Conservation (phyloP, 1,140 invertebrate genomes). For the Drosophila busckii region DNA sequence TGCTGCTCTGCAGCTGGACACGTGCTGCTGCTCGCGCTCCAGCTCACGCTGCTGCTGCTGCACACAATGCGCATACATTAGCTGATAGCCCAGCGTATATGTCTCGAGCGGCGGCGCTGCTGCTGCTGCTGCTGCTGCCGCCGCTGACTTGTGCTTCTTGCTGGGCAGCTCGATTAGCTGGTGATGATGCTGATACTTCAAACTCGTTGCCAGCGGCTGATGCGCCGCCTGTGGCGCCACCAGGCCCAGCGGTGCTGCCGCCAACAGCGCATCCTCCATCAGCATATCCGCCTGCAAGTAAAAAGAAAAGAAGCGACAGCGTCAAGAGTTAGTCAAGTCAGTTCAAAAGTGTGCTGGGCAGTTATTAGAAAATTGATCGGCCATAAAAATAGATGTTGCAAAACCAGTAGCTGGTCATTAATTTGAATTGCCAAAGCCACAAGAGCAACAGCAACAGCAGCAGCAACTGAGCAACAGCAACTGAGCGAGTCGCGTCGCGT, state of each 20-base stretch:
- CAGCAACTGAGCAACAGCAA: too few species aligned
- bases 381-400: slow-evolving; percentile 62
- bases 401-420: slow-evolving; percentile 70
- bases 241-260: slow-evolving; percentile 30
- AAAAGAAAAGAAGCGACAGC: neutral
- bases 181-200: slow-evolving; percentile 77
- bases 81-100: slow-evolving; percentile 57
- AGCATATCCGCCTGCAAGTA: slow-evolving; percentile 57
- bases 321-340: slow-evolving; percentile 15
- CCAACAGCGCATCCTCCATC: slow-evolving; percentile 53
- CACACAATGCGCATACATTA: slow-evolving; percentile 71
- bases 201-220: slow-evolving; percentile 40
- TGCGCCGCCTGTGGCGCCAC: slow-evolving; percentile 34
- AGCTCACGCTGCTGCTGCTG: slow-evolving; percentile 53
- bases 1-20: slow-evolving; percentile 29
- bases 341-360: neutral
- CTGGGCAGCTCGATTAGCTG: slow-evolving; percentile 81
- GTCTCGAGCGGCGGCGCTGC: slow-evolving; percentile 26
- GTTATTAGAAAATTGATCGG: slow-evolving; percentile 61
- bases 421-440: slow-evolving; percentile 57
- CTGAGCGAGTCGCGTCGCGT: slow-evolving; percentile 16
- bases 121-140: slow-evolving; percentile 34
- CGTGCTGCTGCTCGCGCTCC: slow-evolving; percentile 41
- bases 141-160: slow-evolving; percentile 76
- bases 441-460: too few species aligned